Conservation (phyloP, 2,888 invertebrate species). For the Tribolium freemani region DNA sequence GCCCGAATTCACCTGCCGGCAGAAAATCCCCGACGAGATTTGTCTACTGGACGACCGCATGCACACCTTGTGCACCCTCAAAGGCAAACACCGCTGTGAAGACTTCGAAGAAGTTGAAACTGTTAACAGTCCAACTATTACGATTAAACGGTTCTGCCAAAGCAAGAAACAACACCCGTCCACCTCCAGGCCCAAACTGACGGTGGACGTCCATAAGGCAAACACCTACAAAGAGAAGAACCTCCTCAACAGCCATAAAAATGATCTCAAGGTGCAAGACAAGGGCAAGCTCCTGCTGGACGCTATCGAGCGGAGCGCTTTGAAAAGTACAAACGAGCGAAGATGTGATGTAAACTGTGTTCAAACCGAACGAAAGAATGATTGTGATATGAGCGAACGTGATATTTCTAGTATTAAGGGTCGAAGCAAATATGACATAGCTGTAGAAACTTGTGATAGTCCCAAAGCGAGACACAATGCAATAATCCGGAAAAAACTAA, state of each 20-base stretch:
- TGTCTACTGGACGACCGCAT: conserved; percentile 78
- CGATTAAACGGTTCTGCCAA: conserved; percentile 51
- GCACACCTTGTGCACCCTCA: conserved; percentile 79
- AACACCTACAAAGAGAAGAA: conserved; percentile 58
- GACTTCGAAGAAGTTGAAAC: conserved; percentile 79
- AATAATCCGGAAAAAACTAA: conserved; percentile 59
- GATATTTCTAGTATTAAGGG: conserved; percentile 67
- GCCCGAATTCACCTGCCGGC: conserved; percentile 73
- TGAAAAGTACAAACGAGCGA: conserved; percentile 51
- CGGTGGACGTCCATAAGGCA: conserved; percentile 51
- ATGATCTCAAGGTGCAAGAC: conserved; percentile 62
- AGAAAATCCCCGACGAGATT: conserved; percentile 43
- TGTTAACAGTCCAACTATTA: conserved; percentile 53
- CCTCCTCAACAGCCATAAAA: conserved; percentile 63
- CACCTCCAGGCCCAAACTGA: conserved; percentile 58
- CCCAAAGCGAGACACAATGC: conserved; percentile 48
- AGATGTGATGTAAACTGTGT: conserved; percentile 45
- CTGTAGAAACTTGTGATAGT: conserved; percentile 67
- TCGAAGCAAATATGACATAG: conserved; percentile 62
- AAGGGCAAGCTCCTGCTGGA: conserved; percentile 64
- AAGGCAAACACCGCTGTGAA: conserved; percentile 80
- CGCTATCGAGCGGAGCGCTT: conserved; percentile 65
- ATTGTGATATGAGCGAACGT: conserved; percentile 66
- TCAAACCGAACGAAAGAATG: conserved; percentile 53
- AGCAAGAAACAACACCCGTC: conserved; percentile 53